Conservation (phyloP, 2,113 vertebrate genomes). For the Thamnaconus septentrionalis region DNA sequence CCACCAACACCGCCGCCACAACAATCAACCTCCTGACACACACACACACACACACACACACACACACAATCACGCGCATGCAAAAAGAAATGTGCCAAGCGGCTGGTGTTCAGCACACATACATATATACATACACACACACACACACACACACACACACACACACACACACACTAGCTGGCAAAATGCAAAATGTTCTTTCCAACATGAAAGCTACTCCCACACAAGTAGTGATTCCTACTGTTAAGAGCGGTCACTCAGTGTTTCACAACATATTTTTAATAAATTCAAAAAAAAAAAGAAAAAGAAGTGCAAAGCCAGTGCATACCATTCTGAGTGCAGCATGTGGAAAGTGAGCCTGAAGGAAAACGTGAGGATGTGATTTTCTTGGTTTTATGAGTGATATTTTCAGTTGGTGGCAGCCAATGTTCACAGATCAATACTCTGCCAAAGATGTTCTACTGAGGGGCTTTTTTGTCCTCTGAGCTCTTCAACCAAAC, state of each 20-base stretch:
- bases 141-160: conserved; percentile 20
- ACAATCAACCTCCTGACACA: conserved; percentile 71
- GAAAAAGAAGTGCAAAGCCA: not conserved
- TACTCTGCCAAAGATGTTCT: conserved; percentile 45
- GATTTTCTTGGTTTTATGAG: not conserved
- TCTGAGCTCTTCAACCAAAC: conserved; percentile 60
- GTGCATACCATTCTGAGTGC: not conserved
- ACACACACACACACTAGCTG: not conserved
- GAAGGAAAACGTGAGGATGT: no score
- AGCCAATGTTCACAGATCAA: conserved; percentile 43
- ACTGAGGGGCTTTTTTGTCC: conserved; percentile 44
- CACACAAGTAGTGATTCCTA: conserved; percentile 12
- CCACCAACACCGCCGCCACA: conserved; percentile 63
- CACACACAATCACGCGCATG: no score
- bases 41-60: conserved; percentile 36
- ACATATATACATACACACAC: conserved; percentile 36
- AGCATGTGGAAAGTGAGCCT: not conserved
- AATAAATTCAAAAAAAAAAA: conserved; percentile 5
- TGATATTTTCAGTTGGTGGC: conserved; percentile 21
- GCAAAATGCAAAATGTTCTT: conserved; percentile 28
- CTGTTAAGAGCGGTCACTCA: conserved; percentile 6
- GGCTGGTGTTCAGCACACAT: conserved; percentile 23
- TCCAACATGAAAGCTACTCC: conserved; percentile 29
- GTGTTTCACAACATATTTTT: conserved; percentile 15
- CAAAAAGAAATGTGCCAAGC: no score